These are phyloP conservation scores for Leptodirus hochenwartii DNA, from an alignment of 2,888 invertebrate species.

Conservation along the genomic window DNA sequence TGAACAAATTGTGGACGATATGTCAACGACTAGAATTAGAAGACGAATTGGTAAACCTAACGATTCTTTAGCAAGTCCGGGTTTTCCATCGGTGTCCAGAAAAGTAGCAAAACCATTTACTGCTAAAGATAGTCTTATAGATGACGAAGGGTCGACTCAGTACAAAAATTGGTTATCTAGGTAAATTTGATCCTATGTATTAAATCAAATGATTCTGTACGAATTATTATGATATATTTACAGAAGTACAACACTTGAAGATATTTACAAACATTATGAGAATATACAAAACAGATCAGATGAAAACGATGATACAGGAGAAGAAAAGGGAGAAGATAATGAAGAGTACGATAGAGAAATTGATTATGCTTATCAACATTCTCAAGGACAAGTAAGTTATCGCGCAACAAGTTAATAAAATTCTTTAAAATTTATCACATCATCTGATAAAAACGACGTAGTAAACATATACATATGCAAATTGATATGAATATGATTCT, in stretches of 20 bases:
- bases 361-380: too few species aligned
- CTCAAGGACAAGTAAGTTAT: too few species aligned
- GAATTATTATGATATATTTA: conserved; percentile 6
- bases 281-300: conserved; percentile 16
- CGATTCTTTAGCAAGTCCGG: conserved; percentile 14
- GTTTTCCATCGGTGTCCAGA: conserved; percentile 5
- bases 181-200: too few species aligned
- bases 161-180: conserved; percentile 60
- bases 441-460: conserved; percentile 1
- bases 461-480: conserved; percentile 7
- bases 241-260: conserved; percentile 52
- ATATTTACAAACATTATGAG: conserved; percentile 46
- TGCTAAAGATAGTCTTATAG: conserved; percentile 33
- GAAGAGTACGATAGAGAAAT: conserved; percentile 40
- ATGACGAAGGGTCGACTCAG: conserved; percentile 51
- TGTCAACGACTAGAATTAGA: conserved; percentile 29
- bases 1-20: conserved; percentile 49
- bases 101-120: conserved; percentile 8
- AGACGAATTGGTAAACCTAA: conserved; percentile 27
- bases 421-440: too few species aligned
- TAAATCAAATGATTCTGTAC: background rate
- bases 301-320: conserved; percentile 21
- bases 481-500: conserved; percentile 9
- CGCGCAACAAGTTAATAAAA: too few species aligned
- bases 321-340: conserved; percentile 23